Conservation (phyloP, 2,888 invertebrate genomes). For the Nasonovia ribisnigri region DNA sequence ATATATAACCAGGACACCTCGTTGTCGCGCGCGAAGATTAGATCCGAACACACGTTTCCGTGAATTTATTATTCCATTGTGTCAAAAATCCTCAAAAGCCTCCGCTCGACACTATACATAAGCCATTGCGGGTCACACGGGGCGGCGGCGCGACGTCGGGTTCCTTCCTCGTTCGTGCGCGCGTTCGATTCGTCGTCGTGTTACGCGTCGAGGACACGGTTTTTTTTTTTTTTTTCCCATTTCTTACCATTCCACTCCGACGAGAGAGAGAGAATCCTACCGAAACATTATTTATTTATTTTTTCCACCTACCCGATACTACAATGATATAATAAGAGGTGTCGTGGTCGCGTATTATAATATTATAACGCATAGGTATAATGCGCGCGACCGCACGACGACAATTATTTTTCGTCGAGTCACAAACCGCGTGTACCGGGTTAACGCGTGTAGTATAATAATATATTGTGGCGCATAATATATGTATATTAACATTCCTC, state of each 20-base stretch:
- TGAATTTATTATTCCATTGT: conserved; percentile 65
- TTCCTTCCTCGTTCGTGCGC: conserved; percentile 44
- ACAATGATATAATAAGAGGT: no score
- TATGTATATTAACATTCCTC: conserved; percentile 13
- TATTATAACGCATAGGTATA: no score
- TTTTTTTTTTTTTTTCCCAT: not conserved
- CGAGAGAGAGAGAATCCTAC: conserved; percentile 14
- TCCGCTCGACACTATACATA: not conserved
- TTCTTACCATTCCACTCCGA: not conserved
- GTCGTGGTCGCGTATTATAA: not conserved
- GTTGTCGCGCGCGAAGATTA: conserved; percentile 59
- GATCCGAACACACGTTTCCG: conserved; percentile 65
- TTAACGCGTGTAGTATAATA: not conserved
- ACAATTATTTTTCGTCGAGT: not conserved
- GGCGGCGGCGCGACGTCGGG: conserved; percentile 15
- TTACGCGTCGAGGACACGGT: not conserved
- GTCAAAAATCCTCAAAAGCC: conserved; percentile 65
- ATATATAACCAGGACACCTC: conserved; percentile 46
- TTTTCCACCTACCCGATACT: no score
- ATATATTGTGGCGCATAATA: not conserved
- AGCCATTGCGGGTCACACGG: conserved; percentile 17
- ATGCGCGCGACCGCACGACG: not conserved
- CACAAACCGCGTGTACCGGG: not conserved
- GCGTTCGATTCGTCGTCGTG: conserved; percentile 23
- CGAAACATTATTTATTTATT: conserved; percentile 21